Conservation (phyloP, 2,113 vertebrate genomes). For the Anarhynchus alexandrinus region DNA sequence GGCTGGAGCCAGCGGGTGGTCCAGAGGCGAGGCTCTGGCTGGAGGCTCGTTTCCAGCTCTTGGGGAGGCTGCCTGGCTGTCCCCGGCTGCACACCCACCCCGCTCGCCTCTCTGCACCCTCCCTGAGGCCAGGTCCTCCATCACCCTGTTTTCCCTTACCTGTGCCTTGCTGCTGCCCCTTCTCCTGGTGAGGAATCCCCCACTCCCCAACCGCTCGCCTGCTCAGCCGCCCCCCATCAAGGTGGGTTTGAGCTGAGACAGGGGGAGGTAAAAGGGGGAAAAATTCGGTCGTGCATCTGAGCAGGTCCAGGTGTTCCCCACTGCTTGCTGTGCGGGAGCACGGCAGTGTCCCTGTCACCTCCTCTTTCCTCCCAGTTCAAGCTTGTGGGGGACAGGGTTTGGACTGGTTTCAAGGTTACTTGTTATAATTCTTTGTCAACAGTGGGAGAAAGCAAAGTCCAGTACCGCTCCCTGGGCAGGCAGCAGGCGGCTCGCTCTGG, state of each 20-base stretch:
- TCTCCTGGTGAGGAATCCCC: neutral
- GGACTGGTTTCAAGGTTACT: neutral
- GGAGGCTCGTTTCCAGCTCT: neutral
- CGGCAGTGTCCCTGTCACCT: accelerated
- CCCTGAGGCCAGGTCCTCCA: neutral
- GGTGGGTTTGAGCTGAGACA: neutral
- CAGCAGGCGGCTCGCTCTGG: neutral
- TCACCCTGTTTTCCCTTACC: neutral
- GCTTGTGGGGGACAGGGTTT: neutral
- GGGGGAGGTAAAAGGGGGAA: neutral
- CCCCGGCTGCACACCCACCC: neutral
- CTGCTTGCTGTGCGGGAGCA: neutral
- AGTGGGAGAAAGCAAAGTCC: neutral
- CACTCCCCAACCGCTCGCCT: neutral
- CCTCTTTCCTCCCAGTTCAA: accelerated
- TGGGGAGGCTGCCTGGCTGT: neutral
- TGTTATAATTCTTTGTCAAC: neutral
- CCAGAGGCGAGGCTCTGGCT: neutral
- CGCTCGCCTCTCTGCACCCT: accelerated
- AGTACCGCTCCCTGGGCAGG: accelerated
- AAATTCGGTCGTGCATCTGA: accelerated
- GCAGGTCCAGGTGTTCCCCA: neutral
- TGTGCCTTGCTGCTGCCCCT: neutral
- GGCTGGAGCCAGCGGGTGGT: neutral
- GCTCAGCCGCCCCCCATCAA: neutral